These are phyloP conservation scores for Lissocephala sabroskyi DNA, from an alignment of 2,888 invertebrate genomes.

Conservation along the genomic window DNA sequence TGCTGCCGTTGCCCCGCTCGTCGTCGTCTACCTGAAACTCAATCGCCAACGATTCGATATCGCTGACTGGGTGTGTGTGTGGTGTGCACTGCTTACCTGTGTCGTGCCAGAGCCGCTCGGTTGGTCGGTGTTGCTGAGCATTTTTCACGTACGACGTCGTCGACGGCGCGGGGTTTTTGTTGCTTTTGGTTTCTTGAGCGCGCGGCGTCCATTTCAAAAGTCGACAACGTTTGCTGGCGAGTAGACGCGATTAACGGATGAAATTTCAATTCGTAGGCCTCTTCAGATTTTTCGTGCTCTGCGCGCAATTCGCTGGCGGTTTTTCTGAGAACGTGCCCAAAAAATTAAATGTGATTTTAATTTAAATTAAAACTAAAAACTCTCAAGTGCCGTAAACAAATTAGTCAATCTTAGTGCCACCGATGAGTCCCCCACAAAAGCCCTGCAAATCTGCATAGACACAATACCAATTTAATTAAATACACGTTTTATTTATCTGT, in stretches of 20 bases:
- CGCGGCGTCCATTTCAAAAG: constrained; percentile 69
- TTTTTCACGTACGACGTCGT: constrained; percentile 46
- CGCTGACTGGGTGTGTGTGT: not conserved
- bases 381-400: not conserved
- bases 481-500: constrained; percentile 22
- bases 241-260: constrained; percentile 70
- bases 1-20: too few relatives aligned
- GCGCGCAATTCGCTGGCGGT: constrained; percentile 3
- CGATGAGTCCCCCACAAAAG: constrained; percentile 3
- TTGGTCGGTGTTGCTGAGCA: constrained; percentile 53
- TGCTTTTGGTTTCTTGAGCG: constrained; percentile 55
- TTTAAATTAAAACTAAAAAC: not conserved
- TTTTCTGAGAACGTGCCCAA: constrained; percentile 23
- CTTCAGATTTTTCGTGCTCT: constrained; percentile 34
- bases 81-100: not conserved
- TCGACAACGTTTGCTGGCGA: constrained; percentile 70
- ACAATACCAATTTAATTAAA: constrained; percentile 19
- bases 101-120: not conserved
- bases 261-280: constrained; percentile 24
- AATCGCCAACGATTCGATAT: not conserved
- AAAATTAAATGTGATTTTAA: not conserved
- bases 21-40: constrained; percentile 7
- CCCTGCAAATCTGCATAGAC: not conserved
- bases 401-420: not conserved
- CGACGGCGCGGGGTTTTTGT: constrained; percentile 17